These are phyloP conservation scores for Gymnocypris eckloni DNA, from an alignment of 2,797 vertebrate genomes.

Conservation along the genomic window DNA sequence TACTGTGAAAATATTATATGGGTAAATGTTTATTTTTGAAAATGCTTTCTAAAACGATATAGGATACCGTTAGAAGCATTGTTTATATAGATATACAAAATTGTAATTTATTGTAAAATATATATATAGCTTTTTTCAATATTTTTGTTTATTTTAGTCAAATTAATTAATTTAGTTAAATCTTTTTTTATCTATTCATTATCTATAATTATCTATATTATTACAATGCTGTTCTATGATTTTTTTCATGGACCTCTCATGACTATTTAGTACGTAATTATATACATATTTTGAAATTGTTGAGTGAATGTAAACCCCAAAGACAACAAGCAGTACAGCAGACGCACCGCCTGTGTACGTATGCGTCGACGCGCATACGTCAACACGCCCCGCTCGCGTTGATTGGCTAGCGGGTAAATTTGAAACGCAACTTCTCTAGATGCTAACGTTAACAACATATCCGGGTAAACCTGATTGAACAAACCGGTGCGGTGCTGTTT, in stretches of 20 bases:
- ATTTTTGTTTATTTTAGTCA: neutral
- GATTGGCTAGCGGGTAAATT: conserved; percentile 80
- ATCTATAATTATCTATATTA: neutral
- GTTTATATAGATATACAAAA: neutral
- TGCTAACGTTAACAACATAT: conserved; percentile 9
- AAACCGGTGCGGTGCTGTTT: neutral
- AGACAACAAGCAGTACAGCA: neutral
- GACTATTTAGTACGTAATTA: neutral
- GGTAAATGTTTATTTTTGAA: neutral
- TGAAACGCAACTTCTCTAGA: conserved; percentile 72
- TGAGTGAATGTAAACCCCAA: neutral
- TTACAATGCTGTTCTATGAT: neutral
- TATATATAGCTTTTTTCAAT: neutral
- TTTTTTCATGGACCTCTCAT: neutral
- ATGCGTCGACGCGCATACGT: conserved; percentile 2
- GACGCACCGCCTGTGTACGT: neutral
- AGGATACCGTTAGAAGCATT: neutral
- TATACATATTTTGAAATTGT: neutral
- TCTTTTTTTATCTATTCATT: neutral
- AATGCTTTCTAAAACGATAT: neutral
- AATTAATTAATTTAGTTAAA: neutral
- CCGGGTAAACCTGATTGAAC: neutral
- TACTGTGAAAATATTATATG: neutral
- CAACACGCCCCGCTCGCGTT: conserved; percentile 36
- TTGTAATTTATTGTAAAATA: neutral